Evolutionary conservation across 2,888 invertebrate genomes (phyloP), one percentile per base, ranked within the genome.

Genomic region (Agapetus fuscipes): DNA sequence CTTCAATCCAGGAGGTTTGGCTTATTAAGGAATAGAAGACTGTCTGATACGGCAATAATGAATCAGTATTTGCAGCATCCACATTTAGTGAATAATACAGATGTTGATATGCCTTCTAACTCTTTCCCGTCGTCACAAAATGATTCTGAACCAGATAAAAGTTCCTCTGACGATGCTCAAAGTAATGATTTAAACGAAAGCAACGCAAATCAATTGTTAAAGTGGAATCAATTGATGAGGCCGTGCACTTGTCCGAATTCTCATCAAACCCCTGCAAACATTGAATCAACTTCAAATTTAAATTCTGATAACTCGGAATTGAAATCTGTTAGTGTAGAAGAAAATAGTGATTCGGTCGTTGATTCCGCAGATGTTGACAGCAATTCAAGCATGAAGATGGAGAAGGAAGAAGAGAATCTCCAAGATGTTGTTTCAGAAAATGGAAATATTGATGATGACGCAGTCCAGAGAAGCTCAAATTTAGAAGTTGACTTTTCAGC

Each of bases 371-470:
- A 20, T 6, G 20, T 20, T 9, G 4, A 4, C 4, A 20, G 9
- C 20, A n/a, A n/a, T n/a, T n/a, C n/a, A n/a, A n/a, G n/a, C n/a
- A n/a, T n/a, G n/a, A n/a, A n/a, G n/a, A n/a, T n/a, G n/a, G 33
- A 34, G 26, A 31, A 41, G n/a, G 38, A 40, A 16, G 37, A 29
- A 14, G 39, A 40, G 17, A 27, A 20, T 28, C 13, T 16, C 12
- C 14, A 17, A 2, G 37, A 39, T 20, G 39, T 42, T 10, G 37
- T 32, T 29, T 27, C 45, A 3, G 30, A 30, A 9, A 29, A 37
- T 28, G 43, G 30, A 6, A 42, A 31, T 29, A 15, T 25, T 7
- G 30, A 34, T 14, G 41, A 48, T 42, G 27, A 46, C 52, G 55
- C 34, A 12, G 24, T 17, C 17, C 28, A 30, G 13, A 14, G 27